phyloP scores from a whole-genome alignment of 2,797 vertebrate genomes.

The Tinamus major region DNA sequence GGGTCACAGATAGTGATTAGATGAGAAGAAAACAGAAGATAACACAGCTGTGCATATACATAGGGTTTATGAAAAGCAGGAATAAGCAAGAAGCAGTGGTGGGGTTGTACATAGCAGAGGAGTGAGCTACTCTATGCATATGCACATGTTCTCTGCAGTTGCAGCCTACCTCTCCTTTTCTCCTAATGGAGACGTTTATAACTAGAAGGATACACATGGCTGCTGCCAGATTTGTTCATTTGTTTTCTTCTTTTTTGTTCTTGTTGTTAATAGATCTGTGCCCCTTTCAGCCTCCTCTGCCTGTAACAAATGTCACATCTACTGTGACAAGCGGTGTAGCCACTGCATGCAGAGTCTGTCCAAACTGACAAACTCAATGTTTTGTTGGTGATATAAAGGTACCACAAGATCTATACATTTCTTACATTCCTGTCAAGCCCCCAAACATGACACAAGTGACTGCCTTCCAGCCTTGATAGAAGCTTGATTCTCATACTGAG shows the following conservation, averaged over 20 bases:
- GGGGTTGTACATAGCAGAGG: neutral
- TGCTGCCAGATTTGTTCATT: neutral
- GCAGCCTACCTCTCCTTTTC: neutral
- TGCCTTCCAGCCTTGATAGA: rapidly evolving
- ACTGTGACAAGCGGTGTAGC: neutral
- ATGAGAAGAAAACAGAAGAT: slow-evolving; percentile 1
- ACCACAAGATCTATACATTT: neutral
- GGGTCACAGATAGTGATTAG: neutral
- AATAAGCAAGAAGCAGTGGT: neutral
- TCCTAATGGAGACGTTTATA: neutral
- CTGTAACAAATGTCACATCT: neutral
- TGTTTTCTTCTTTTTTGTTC: neutral
- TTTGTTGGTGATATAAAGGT: neutral
- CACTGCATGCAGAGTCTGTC: neutral
- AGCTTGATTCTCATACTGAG: neutral
- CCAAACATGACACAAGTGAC: neutral
- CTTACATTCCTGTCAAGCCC: neutral
- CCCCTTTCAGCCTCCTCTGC: neutral
- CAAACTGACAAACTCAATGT: neutral
- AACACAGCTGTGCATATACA: neutral
- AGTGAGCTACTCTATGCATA: neutral
- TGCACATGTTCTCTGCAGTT: neutral
- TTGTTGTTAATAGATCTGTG: neutral
- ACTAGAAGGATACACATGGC: neutral
- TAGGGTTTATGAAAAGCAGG: neutral